Conservation (phyloP, 2,888 invertebrate genomes). For the Lochmaea crataegi region DNA sequence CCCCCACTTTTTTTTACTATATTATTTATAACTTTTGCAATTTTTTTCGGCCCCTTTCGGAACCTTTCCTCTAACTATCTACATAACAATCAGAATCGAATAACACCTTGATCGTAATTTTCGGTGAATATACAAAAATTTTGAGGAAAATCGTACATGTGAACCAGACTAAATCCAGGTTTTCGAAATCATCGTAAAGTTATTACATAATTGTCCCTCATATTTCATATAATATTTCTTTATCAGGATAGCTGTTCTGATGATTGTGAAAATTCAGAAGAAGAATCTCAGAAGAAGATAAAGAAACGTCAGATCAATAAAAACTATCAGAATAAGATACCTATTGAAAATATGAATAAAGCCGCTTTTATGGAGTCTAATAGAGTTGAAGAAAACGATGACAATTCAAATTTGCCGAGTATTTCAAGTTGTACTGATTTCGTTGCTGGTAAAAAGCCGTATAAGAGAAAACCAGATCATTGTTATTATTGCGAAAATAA, state of each 20-base stretch:
- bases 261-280: background rate
- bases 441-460: background rate
- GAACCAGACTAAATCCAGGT: background rate
- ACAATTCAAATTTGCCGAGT: background rate
- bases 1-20: no score
- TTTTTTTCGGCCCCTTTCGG: no score
- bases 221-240: background rate
- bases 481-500: no score
- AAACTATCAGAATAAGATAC: background rate
- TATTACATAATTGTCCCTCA: background rate
- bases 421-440: background rate
- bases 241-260: background rate
- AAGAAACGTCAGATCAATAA: background rate
- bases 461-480: constrained; percentile 21
- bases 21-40: no score
- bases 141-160: no score
- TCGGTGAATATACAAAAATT: no score
- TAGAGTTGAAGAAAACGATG: background rate
- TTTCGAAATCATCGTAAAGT: background rate
- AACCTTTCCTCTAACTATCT: no score
- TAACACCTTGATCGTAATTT: no score
- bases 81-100: no score
- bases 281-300: background rate
- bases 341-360: background rate
- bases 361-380: no score